Conservation (phyloP, 2,888 invertebrate genomes). For the Idaea dimidiata region DNA sequence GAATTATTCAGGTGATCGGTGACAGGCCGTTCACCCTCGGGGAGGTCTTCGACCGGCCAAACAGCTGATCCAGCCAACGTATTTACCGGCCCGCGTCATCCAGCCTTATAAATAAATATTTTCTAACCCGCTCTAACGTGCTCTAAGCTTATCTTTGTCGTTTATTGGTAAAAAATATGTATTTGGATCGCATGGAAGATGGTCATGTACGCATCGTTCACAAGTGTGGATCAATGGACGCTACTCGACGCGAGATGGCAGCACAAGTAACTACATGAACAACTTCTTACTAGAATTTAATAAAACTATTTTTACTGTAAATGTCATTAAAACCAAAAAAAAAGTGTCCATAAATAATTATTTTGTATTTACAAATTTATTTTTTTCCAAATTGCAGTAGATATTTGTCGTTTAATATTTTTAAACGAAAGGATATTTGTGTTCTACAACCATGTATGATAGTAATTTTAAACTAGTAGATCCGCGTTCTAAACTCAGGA, state of each 20-base stretch:
- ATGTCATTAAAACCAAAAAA: background rate
- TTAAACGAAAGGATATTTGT: conserved; percentile 6
- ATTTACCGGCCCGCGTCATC: conserved; percentile 36
- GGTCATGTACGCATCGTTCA: background rate
- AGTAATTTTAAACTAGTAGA: conserved; percentile 5
- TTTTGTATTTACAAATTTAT: conserved; percentile 13
- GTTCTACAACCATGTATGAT: conserved; percentile 9
- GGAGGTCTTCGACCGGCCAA: conserved; percentile 73
- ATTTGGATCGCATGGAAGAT: too few species aligned
- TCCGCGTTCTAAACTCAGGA: conserved; percentile 33
- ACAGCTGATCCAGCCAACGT: conserved; percentile 63
- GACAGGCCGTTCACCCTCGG: conserved; percentile 59
- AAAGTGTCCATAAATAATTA: background rate
- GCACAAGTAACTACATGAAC: conserved; percentile 11
- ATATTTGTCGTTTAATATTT: conserved; percentile 5
- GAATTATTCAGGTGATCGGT: conserved; percentile 71
- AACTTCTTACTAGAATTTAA: background rate
- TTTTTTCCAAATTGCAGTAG: conserved; percentile 56
- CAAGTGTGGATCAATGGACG: background rate
- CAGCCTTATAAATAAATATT: conserved; percentile 22
- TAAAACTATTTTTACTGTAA: background rate
- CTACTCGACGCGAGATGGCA: conserved; percentile 45
- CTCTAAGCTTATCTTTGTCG: background rate
- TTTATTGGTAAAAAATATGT: background rate
- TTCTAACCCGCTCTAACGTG: background rate